Evolutionary conservation across 2,888 invertebrate genomes (phyloP).

Genomic region (Falcaria lacertinaria): DNA sequence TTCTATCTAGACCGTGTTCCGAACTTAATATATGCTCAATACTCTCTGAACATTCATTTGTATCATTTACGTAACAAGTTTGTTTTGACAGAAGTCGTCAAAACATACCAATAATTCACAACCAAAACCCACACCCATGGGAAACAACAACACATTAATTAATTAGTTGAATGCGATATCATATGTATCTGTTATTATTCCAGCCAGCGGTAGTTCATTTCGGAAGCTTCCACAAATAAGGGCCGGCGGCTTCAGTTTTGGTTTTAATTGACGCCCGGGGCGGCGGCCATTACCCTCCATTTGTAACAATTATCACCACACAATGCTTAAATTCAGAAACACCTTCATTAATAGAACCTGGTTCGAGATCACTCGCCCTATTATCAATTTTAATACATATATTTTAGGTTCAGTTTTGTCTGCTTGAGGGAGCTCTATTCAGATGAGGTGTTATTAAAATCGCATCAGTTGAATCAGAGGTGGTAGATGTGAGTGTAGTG

Average conservation of each 20-base stretch:
- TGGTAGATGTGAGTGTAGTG: too few relatives aligned
- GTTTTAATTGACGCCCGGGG: constrained; percentile 12
- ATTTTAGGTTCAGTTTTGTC: constrained; percentile 6
- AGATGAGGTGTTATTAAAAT: constrained; percentile 49
- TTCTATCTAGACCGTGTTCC: too few relatives aligned
- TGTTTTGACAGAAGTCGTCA: too few relatives aligned
- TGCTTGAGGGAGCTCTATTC: neutral
- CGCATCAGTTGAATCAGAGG: constrained; percentile 39
- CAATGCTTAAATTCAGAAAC: constrained; percentile 55
- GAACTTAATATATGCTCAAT: too few relatives aligned
- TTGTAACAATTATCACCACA: constrained; percentile 63
- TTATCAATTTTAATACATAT: constrained; percentile 6
- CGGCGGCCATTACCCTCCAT: constrained; percentile 41
- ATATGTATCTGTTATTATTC: neutral
- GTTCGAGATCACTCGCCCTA: constrained; percentile 8
- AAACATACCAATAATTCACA: too few relatives aligned
- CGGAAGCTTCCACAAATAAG: neutral
- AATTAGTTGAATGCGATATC: neutral
- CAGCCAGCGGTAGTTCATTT: neutral
- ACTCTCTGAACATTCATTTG: too few relatives aligned
- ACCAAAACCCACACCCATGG: too few relatives aligned
- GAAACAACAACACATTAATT: neutral
- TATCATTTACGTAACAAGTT: too few relatives aligned
- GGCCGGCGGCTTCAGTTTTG: neutral
- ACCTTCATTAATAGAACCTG: constrained; percentile 55